Evolutionary conservation across 2,113 vertebrate species (phyloP), one percentile per base, ranked within the genome.

Genomic region (Silurus meridionalis): DNA sequence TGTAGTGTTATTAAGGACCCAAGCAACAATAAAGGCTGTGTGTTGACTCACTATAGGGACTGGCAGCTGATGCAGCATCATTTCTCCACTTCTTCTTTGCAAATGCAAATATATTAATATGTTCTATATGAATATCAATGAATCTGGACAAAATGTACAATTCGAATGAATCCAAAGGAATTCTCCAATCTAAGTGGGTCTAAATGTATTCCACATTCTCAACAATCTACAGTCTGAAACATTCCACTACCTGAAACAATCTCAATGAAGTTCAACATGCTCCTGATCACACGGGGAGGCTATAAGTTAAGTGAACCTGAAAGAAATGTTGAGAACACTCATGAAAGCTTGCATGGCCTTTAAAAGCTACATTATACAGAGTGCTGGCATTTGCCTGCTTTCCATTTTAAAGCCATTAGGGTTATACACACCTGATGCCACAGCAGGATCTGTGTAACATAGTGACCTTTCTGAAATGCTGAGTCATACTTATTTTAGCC

Each of bases 401-500:
- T 75, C 78, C 71, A 85, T 82, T 88, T 82, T 88, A 72, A 85
- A 78, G 25, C 66, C 83, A 84, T 90, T 87, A 88, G 67, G 74
- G 66, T 80, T 67, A 69, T 80, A 80, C 50, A 75, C 86, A 87
- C 88, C 78, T 88, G 86, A 86, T 85, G 86, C 86, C 52, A 66
- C 61, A 63, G 83, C 67, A 79, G 72, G 23, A 85, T 69, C 61
- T 7, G 14, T 84, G 66, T 84, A 87, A 87, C 82, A 82, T 60
- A 50, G 67, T 81, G 57, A 64, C 48, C 58, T 75, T 85, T 85
- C 67, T 64, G 64, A 81, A 48, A 58, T 46, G n/a, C 57, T 61
- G 57, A 63, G 55, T 61, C 5, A 8, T 46, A 80, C 28, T 80
- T 60, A 80, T 80, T 58, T 66, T 25, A 61, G 83, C 37, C 50